These are phyloP conservation scores for Prenolepis imparis DNA, from an alignment of 2,888 invertebrate genomes.

Conservation along the genomic window DNA sequence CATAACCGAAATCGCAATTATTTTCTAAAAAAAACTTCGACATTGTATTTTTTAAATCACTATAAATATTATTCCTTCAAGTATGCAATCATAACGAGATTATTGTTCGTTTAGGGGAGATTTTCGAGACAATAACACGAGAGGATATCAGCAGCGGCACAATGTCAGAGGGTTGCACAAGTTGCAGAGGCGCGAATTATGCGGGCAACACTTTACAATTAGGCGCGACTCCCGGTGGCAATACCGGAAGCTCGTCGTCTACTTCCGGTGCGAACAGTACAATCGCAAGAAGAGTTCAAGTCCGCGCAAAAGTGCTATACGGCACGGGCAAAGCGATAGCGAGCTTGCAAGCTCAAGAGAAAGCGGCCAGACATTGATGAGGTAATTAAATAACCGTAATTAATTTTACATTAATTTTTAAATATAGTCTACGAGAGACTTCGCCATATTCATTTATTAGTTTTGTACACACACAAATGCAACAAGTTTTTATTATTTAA, in stretches of 20 bases:
- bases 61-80: not conserved
- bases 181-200: conserved; percentile 82
- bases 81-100: conserved; percentile 10
- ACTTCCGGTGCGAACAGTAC: conserved; percentile 62
- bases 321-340: conserved; percentile 84
- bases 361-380: conserved; percentile 81
- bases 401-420: not conserved
- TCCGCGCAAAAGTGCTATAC: conserved; percentile 83
- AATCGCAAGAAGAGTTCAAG: conserved; percentile 79
- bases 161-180: conserved; percentile 84
- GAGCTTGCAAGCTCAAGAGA: conserved; percentile 82
- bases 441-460: not conserved
- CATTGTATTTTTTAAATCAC: not conserved
- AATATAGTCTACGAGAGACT: not conserved
- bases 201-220: conserved; percentile 78
- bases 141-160: conserved; percentile 54
- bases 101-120: conserved; percentile 19
- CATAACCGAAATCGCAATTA: not conserved
- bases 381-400: conserved; percentile 51
- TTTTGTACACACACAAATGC: not conserved
- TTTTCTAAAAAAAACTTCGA: not conserved
- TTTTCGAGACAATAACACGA: conserved; percentile 38
- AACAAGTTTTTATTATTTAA: not conserved
- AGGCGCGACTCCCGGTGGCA: conserved; percentile 76
- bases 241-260: conserved; percentile 74